Percentiles rank a stretch among this genome's conserved stretches.
These are phyloP conservation scores for Andricus curvator DNA, from an alignment of 2,888 invertebrate species.

Conservation along the genomic window DNA sequence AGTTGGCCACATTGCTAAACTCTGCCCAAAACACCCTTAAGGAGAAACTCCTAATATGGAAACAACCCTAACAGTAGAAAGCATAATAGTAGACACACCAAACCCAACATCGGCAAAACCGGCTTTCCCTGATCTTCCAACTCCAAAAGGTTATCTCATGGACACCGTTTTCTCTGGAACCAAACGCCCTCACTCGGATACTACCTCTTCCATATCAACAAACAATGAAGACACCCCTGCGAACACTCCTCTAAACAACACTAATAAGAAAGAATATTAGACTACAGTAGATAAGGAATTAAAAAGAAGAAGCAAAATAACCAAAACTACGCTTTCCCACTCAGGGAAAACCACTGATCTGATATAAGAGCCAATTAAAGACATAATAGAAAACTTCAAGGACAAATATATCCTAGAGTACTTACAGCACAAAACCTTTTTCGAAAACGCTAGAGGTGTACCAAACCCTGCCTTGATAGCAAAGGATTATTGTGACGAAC, in stretches of 20 bases:
- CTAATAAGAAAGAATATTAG: neutral
- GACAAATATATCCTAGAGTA: slow-evolving; percentile 13
- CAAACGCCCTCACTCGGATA: neutral
- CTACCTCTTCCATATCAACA: neutral
- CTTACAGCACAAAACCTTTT: slow-evolving; percentile 27
- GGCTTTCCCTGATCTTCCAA: neutral
- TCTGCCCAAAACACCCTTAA: neutral
- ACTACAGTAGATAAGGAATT: neutral
- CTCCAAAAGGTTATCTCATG: neutral
- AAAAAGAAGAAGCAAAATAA: neutral
- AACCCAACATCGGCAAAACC: neutral
- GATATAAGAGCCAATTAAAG: neutral
- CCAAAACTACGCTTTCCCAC: neutral
- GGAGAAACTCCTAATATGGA: neutral
- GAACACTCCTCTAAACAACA: neutral
- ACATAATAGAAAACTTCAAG: neutral
- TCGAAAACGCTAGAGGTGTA: slow-evolving; percentile 39
- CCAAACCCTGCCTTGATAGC: slow-evolving; percentile 4
- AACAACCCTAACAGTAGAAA: neutral
- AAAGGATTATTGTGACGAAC: slow-evolving; percentile 11
- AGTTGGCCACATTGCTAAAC: slow-evolving; percentile 42
- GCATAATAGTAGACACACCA: neutral
- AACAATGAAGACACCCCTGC: neutral
- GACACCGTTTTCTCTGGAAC: neutral
- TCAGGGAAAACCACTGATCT: neutral